These are phyloP conservation scores for Panonychus citri DNA, from an alignment of 1,140 invertebrate genomes.

Conservation along the genomic window DNA sequence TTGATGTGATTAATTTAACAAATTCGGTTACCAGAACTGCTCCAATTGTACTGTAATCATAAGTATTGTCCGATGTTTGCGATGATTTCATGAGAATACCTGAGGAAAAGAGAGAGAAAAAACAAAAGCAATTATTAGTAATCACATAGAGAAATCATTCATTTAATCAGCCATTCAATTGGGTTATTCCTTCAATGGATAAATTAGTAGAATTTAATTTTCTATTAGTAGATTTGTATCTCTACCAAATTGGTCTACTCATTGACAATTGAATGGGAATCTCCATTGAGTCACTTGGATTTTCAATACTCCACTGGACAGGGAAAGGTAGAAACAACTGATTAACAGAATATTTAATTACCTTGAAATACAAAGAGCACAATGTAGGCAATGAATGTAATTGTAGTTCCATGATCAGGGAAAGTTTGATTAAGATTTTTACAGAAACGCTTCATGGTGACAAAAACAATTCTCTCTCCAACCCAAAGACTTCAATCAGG, in stretches of 20 bases:
- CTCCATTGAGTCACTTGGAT: background rate
- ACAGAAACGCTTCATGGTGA: too few relatives aligned
- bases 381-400: background rate
- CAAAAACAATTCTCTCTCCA: too few relatives aligned
- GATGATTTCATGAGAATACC: conserved; percentile 73
- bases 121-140: background rate
- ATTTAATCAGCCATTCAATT: background rate
- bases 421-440: background rate
- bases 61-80: conserved; percentile 48
- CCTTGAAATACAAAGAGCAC: conserved; percentile 4
- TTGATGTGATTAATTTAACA: conserved; percentile 51
- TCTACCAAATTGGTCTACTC: too few relatives aligned
- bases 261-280: too few relatives aligned
- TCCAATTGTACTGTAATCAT: conserved; percentile 63
- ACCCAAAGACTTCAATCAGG: too few relatives aligned
- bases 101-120: conserved; percentile 23
- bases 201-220: too few relatives aligned
- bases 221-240: too few relatives aligned
- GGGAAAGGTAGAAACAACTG: background rate
- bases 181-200: too few relatives aligned
- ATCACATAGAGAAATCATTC: background rate
- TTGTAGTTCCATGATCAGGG: background rate
- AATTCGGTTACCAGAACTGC: conserved; percentile 71
- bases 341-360: background rate
- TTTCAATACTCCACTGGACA: background rate